Evolutionary conservation across 2,113 vertebrate species (phyloP), one percentile per base, ranked within the genome.

Genomic region (Falco punctatus): DNA sequence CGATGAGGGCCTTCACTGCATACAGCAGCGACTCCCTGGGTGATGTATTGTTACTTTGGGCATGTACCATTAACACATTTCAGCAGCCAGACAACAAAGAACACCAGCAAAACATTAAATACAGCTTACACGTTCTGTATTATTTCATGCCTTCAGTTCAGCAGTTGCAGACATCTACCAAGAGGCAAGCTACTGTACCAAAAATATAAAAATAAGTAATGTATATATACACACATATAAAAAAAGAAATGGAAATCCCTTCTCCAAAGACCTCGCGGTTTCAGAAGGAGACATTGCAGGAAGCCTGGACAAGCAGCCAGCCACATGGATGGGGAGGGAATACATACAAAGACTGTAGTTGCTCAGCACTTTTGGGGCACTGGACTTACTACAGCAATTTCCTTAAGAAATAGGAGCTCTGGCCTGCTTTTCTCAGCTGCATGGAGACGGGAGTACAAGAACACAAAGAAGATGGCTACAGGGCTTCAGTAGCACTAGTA

Each of bases 291-390:
- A 38, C 21, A 10, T 4, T 2, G 3, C 30, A 67, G 6, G 75
- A 74, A 69, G 61, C 75, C 52, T 42, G 35, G 58, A 58, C 8
- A 40, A 82, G 48, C 52, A 64, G 58, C 16, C 27, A 46, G 57
- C 69, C 1, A 0, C 42, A 15, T 6, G 42, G 64, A 32, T 15
- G 33, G 42, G 27, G 33, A 65, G 15, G 23, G 58, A 79, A 52
- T 33, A 42, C 0, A 1, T n/a, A 42, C 16, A 14, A 42, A 67
- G 44, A 2, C 21, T 42, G 66, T 1, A 26, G 57, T 0, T 55
- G 16, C 52, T 58, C 64, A 28, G 64, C 40, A 46, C 20, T 71
- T 61, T 19, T 33, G 18, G 35, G 48, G 48, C 52, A 24, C 5
- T 15, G 58, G 52, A 72, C 23, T 38, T 10, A 10, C 48, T 49